Conservation (phyloP, 2,113 vertebrate species). For the Oreocharis arfaki region DNA sequence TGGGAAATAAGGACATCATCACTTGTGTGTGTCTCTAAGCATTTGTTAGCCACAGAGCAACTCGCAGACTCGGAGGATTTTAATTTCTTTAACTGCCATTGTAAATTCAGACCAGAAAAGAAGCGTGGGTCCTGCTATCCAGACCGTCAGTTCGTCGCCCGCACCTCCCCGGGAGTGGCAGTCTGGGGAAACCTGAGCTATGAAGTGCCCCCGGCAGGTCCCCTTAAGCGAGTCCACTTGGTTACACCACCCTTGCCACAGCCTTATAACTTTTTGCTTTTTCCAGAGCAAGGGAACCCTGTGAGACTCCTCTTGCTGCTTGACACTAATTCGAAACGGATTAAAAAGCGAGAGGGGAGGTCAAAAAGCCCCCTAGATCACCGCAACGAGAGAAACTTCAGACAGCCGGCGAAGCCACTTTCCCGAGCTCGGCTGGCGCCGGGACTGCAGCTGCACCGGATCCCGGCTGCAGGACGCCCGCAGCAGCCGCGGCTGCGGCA, state of each 20-base stretch:
- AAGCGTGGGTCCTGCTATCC: background rate
- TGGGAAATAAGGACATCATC: background rate
- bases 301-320: background rate
- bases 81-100: background rate
- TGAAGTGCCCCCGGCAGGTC: background rate
- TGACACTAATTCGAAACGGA: background rate
- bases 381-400: background rate
- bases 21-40: background rate
- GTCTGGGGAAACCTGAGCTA: background rate
- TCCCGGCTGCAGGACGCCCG: no score
- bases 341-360: background rate
- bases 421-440: background rate
- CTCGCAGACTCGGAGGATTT: background rate
- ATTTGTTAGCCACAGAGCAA: background rate
- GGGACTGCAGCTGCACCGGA: no score
- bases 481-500: background rate
- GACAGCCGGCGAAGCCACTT: background rate
- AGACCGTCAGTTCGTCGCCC: accelerated
- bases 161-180: background rate
- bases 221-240: no score
- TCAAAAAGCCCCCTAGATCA: background rate
- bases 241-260: background rate
- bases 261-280: background rate
- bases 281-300: background rate
- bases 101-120: background rate